Conservation (phyloP, 2,797 vertebrate species). For the Uromys caudimaculatus region DNA sequence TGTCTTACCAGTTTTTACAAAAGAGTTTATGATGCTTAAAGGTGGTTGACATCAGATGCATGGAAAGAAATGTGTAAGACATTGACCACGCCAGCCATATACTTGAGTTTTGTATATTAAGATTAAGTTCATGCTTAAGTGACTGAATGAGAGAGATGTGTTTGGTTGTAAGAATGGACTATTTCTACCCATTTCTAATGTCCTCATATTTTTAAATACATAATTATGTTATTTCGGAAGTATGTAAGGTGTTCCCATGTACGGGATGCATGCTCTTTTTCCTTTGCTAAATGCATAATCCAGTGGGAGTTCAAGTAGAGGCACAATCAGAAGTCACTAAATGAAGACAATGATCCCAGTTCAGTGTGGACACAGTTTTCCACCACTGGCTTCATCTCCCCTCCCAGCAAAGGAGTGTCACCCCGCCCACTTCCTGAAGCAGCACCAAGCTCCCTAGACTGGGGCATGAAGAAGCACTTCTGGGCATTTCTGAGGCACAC, state of each 20-base stretch:
- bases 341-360: background rate
- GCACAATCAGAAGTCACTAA: background rate
- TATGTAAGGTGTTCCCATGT: background rate
- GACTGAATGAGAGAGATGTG: background rate
- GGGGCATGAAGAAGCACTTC: conserved; percentile 78
- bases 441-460: background rate
- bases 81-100: background rate
- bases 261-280: background rate
- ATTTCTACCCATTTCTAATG: background rate
- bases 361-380: background rate
- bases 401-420: background rate
- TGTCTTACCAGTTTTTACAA: background rate
- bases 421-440: background rate
- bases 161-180: background rate
- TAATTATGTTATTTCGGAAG: background rate
- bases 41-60: background rate
- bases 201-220: background rate
- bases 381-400: background rate
- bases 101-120: background rate
- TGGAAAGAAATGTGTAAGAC: conserved; percentile 38
- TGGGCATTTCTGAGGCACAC: conserved; percentile 69
- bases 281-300: background rate
- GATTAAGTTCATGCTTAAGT: conserved; percentile 24
- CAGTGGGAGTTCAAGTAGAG: background rate
- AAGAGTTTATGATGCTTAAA: background rate